phyloP scores from a whole-genome alignment of 2,113 vertebrate genomes.

The Podarcis cretensis region DNA sequence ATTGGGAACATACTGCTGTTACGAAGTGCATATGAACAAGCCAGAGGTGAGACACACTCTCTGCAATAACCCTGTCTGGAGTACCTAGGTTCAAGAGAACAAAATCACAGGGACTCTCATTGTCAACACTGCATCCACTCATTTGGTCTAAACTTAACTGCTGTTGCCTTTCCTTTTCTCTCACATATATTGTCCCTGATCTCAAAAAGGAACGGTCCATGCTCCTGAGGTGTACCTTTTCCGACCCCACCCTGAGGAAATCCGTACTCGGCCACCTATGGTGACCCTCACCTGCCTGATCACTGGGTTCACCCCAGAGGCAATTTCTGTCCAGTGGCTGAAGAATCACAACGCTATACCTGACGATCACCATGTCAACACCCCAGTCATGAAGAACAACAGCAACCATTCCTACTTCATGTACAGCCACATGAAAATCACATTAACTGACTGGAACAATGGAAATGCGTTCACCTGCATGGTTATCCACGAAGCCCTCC shows the following conservation, averaged over 20 bases:
- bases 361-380: neutral
- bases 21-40: neutral
- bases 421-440: constrained; percentile 43
- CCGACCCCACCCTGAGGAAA: neutral
- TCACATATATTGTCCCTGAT: neutral
- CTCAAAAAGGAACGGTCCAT: neutral
- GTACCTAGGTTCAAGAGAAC: too few relatives aligned
- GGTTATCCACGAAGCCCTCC: constrained; percentile 50
- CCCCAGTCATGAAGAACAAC: neutral
- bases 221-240: constrained; percentile 15
- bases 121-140: neutral
- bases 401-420: neutral
- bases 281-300: constrained; percentile 46
- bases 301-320: constrained; percentile 44
- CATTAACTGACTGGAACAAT: constrained; percentile 25
- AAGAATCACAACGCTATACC: accelerated
- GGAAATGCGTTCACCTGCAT: neutral
- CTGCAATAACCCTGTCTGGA: too few relatives aligned
- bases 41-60: too few relatives aligned
- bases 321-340: constrained; percentile 54
- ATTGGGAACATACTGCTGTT: neutral
- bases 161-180: neutral
- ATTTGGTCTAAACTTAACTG: neutral
- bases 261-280: accelerated
- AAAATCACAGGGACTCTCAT: too few relatives aligned